Base-by-base conservation (phyloP, 2,888 invertebrate genomes). In the Eupithecia abbreviata region DNA sequence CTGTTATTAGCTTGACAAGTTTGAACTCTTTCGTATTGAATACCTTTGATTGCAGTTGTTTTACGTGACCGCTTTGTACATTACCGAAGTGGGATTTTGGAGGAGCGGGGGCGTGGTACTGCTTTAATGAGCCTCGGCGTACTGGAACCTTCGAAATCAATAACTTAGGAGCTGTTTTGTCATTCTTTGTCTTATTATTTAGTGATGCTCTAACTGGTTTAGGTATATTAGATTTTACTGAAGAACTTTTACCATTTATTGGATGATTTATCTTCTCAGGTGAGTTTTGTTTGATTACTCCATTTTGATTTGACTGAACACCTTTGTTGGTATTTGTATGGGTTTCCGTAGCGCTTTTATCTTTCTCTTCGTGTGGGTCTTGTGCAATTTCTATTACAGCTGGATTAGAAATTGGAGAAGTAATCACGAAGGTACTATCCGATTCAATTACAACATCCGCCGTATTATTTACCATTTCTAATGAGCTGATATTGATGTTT, bases 71-170 rank as follows among this genome's bases (percentile, higher is more conserved):
- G 82, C 88, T 95, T 87, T 92, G 93, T 77, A 95, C 88, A 81
- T 92, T 92, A 45, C 93, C 92, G 81, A 95, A 95, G 77, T 93
- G 93, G 62, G 89, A 79, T 87, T 93, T 95, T n/a, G 93, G 93
- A 43, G 95, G 94, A n/a, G 90, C 87, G 4, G 94, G 94, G 4
- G 93, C 92, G 73, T 92, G 91, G 80, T 92, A 89, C 80, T 92
- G 92, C 81, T 95, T 94, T 55, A 90, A 72, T 45, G 94, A 93
- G 74, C 88, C 85, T 77, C 90, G 89, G 73, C 95, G 90, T 62
- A 94, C 83, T 6, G 95, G 94, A 6, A 94, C 92, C 85, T 94
- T 95, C 13, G 95, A 94, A 43, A 87, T 85, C 49, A 91, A 84
- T 49, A 92, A 81, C 87, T 93, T 95, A 18, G 91, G 86, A 51